These are phyloP conservation scores for Saimiri boliviensis DNA, from an alignment of 2,113 vertebrate genomes.

Conservation along the genomic window DNA sequence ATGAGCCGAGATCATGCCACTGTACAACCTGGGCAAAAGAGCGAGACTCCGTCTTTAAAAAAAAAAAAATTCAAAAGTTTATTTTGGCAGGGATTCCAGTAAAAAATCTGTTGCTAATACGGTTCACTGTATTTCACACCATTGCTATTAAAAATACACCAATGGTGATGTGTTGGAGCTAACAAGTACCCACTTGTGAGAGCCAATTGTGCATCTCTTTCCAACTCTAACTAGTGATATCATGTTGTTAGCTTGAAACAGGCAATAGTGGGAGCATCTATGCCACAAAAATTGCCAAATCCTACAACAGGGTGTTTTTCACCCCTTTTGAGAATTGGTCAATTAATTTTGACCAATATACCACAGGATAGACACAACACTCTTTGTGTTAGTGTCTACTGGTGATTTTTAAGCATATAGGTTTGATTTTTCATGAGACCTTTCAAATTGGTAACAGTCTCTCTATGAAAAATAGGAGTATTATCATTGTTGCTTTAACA, in stretches of 20 bases:
- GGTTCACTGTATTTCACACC: neutral
- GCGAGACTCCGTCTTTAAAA: too few relatives aligned
- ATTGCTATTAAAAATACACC: neutral
- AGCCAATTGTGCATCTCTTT: neutral
- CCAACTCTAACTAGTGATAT: neutral
- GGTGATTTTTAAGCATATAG: neutral
- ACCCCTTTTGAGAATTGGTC: neutral
- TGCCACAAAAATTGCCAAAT: neutral
- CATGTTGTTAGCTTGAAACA: neutral
- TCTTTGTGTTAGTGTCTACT: neutral
- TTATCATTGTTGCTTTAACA: neutral
- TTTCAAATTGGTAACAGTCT: neutral
- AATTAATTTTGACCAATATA: neutral
- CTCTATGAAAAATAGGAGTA: neutral
- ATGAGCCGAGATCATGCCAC: too few relatives aligned
- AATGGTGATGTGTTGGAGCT: neutral
- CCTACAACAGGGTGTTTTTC: neutral
- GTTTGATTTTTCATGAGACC: neutral
- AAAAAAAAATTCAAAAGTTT: neutral
- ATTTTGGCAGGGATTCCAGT: neutral
- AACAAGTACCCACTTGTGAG: neutral
- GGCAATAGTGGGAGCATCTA: neutral
- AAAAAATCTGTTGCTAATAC: neutral
- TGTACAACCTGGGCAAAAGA: too few relatives aligned
- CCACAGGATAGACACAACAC: neutral